Evolutionary conservation across 2,888 invertebrate genomes (phyloP).

Genomic region (Agapostemon virescens): DNA sequence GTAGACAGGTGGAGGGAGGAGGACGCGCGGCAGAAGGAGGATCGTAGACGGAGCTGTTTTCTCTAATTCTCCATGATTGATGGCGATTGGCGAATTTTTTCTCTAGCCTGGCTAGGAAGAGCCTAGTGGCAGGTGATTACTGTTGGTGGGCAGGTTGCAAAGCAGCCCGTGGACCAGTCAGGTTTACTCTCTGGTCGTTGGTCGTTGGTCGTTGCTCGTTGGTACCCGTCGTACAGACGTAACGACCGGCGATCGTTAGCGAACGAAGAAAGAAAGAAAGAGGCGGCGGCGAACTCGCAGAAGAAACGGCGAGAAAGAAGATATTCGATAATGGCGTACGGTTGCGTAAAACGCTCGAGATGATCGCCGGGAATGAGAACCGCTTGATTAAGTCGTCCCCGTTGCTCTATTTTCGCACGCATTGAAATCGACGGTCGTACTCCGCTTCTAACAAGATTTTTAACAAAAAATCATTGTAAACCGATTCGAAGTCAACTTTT

Average conservation of each 20-base stretch:
- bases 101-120: conserved; percentile 51
- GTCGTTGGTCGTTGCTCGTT: background rate
- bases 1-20: background rate
- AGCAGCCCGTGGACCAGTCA: conserved; percentile 40
- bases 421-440: background rate
- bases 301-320: conserved; percentile 49
- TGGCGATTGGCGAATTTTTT: conserved; percentile 74
- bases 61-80: conserved; percentile 76
- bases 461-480: no score
- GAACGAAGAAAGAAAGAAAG: conserved; percentile 33
- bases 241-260: conserved; percentile 55
- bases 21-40: background rate
- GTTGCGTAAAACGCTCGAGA: conserved; percentile 62
- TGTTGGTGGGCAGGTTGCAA: conserved; percentile 61
- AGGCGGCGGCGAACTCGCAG: conserved; percentile 22
- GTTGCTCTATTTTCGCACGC: background rate
- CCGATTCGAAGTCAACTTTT: no score
- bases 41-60: conserved; percentile 63
- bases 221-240: conserved; percentile 15
- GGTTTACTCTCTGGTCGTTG: conserved; percentile 17
- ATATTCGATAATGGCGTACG: conserved; percentile 66
- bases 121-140: conserved; percentile 72
- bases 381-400: conserved; percentile 63
- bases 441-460: background rate
- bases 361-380: conserved; percentile 32